Base-by-base conservation (phyloP, 2,888 invertebrate genomes). In the Ypsolopha sequella region DNA sequence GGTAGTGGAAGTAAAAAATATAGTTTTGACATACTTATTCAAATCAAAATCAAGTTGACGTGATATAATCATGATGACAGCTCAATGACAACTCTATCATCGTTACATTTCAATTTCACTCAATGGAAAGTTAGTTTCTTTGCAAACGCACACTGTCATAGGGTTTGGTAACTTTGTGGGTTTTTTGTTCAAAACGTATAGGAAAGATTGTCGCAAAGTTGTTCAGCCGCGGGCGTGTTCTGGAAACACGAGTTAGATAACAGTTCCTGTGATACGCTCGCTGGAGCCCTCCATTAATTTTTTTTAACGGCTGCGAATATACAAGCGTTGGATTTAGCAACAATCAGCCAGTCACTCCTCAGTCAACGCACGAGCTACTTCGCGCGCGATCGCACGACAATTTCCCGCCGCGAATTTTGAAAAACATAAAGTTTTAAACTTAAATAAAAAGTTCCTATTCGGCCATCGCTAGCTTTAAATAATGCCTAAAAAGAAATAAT, bases 401-500 rank as follows among this genome's bases (percentile, higher is more conserved):
- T 68, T 78, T 77, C 78, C 77, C 81, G 84, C 80, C 72, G 69
- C 65, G 61, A 70, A 69, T 79, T 79, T 60, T 67, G 78, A 66
- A 73, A 65, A 60, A 58, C 66, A 60, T 64, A 24, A 24, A 24
- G 64, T 68, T 72, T 66, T 55, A 61, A 65, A 59, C 64, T 62
- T 54, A 62, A 66, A 60, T 54, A 61, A 57, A 60, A 60, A 65
- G 57, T 64, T 69, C 59, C 60, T 64, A 64, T 60, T 53, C 55
- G 52, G 55, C 59, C 57, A 59, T 59, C 58, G 46, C 50, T 63
- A 55, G 56, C 55, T 58, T 53, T 50, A 64, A 67, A 68, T 66
- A 43, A 82, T 85, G 85, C 85, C 85, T 76, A 85, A 85, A 70
- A 86, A 80, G 80, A 86, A 85, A 80, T 81, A 75, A 56, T 46